A percentile compares a stretch with the other conserved stretches of the same genome.
phyloP scores from a whole-genome alignment of 2,888 invertebrate genomes.

The Brachynemurus nebulosus region DNA sequence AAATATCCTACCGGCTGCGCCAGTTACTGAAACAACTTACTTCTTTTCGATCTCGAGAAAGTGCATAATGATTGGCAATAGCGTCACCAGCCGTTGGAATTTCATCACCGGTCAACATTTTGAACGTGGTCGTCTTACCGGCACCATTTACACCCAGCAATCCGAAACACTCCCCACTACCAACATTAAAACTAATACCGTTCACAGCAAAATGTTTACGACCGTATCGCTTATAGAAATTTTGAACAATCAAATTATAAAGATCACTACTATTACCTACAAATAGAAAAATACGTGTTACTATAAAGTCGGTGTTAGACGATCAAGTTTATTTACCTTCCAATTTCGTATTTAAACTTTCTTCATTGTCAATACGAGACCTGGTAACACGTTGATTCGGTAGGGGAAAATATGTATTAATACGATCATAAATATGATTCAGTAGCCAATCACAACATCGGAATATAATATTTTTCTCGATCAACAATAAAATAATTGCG shows the following conservation, averaged over 20 bases:
- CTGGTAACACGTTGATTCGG: no score
- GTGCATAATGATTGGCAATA: constrained; percentile 5
- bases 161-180: constrained; percentile 64
- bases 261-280: background rate
- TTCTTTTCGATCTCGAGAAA: constrained; percentile 4
- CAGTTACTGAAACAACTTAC: background rate
- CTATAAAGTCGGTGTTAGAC: background rate
- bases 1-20: background rate
- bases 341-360: no score
- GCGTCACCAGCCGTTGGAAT: constrained; percentile 32
- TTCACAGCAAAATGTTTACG: constrained; percentile 38
- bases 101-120: constrained; percentile 63
- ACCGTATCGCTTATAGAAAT: constrained; percentile 46
- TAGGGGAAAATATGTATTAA: no score
- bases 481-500: background rate
- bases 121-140: constrained; percentile 74
- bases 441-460: no score
- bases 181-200: constrained; percentile 52
- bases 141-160: constrained; percentile 78
- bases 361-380: no score
- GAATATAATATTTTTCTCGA: no score
- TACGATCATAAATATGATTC: no score
- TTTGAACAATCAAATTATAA: constrained; percentile 38
- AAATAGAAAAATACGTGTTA: background rate
- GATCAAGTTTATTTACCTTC: no score